Conservation (phyloP, 2,113 vertebrate species). For the Pantherophis guttatus region DNA sequence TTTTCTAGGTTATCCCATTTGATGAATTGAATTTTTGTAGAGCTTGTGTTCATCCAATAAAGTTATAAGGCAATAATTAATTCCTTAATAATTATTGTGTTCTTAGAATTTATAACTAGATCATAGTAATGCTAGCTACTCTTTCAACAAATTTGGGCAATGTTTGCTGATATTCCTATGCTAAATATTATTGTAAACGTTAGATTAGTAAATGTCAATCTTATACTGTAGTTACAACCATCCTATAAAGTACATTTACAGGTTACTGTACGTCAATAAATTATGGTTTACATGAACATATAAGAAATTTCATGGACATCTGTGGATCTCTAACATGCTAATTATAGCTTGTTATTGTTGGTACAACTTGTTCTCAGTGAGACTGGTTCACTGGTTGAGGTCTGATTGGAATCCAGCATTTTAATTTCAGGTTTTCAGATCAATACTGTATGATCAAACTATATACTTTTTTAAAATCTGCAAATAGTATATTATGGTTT, state of each 20-base stretch:
- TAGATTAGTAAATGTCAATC: background rate
- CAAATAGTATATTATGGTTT: background rate
- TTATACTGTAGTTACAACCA: background rate
- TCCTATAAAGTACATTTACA: background rate
- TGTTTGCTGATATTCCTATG: background rate
- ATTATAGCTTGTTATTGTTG: background rate
- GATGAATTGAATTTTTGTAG: slow-evolving; percentile 49
- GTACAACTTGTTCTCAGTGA: background rate
- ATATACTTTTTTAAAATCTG: background rate
- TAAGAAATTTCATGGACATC: background rate
- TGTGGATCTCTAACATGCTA: background rate
- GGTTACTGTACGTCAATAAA: background rate
- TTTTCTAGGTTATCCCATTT: slow-evolving; percentile 34
- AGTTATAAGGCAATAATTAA: background rate
- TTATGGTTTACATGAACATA: background rate
- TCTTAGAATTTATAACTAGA: background rate
- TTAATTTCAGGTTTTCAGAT: background rate
- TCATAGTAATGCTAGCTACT: background rate
- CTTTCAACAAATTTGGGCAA: background rate
- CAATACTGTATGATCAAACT: background rate
- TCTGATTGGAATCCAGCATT: background rate
- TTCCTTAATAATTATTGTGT: background rate
- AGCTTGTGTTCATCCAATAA: slow-evolving; percentile 13
- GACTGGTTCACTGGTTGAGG: background rate
- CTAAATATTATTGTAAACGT: background rate